phyloP scores from a whole-genome alignment of 2,888 invertebrate species.

The Apamea monoglypha region DNA sequence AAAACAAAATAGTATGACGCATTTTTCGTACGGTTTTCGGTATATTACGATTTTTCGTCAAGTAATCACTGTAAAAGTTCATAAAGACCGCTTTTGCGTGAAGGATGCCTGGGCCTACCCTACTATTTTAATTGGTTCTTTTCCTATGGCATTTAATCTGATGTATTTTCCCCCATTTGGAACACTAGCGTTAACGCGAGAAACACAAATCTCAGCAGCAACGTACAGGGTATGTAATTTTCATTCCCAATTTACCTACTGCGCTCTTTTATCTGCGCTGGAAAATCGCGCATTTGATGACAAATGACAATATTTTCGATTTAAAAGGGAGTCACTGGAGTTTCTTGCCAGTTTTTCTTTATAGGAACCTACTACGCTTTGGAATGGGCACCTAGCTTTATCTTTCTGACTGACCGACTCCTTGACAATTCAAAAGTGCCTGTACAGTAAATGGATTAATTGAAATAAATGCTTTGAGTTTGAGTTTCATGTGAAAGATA shows the following conservation, averaged over 20 bases:
- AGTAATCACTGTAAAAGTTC: neutral
- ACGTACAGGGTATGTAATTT: constrained; percentile 3
- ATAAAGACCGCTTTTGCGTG: neutral
- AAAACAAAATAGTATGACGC: neutral
- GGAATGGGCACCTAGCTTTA: neutral
- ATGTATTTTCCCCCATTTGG: neutral
- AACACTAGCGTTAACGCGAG: neutral
- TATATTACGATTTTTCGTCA: neutral
- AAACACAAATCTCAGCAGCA: neutral
- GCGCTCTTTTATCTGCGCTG: neutral
- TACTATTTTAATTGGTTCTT: neutral
- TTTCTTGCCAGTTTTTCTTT: neutral
- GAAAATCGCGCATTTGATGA: neutral
- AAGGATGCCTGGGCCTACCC: neutral
- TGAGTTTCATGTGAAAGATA: neutral
- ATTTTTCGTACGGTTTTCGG: neutral
- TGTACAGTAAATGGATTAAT: neutral
- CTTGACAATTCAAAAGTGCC: neutral
- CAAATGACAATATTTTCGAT: neutral
- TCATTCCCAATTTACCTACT: neutral
- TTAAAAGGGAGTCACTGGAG: neutral
- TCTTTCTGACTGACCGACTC: neutral
- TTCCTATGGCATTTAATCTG: neutral
- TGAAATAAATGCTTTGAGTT: neutral
- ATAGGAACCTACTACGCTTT: neutral